Evolutionary conservation across 2,888 invertebrate species (phyloP), one percentile per base, ranked within the genome.

Genomic region (Bellardia bayeri): DNA sequence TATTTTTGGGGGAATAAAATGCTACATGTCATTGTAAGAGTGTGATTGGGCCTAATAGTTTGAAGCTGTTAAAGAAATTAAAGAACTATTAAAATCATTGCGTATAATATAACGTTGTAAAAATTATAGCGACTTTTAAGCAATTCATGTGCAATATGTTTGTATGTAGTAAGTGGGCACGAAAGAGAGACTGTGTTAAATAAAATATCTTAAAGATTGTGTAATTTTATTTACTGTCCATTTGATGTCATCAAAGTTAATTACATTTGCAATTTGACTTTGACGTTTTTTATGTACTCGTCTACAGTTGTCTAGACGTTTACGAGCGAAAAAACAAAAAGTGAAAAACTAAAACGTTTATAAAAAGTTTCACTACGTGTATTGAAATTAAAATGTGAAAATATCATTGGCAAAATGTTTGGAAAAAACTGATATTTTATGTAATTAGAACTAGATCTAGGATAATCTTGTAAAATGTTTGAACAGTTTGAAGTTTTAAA

Each of bases 241-340:
- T 30, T 84, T 83, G 76, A 84, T 87, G 87, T 81, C 84, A 81
- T 76, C 66, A 80, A 84, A 80, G 87, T 84, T 78, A 84, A 87
- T 84, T 87, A 51, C 72, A 84, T 78, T 87, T 74, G 78, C 76
- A 76, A 82, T 87, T 84, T 86, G 56, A 84, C 78, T 78, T 79
- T 78, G 68, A 79, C 72, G 72, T 72, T 23, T 84, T 83, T 64
- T 84, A 68, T 68, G 64, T n/a, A 16, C 54, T 68, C 61, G 81
- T 84, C 87, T 81, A 56, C 61, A 83, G 61, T 51, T 61, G 87
- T 87, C 87, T 87, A 87, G 87, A 87, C 87, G 40, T 56, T 23
- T 14, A 54, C 4, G 40, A 58, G 68, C 45, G 16, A 7, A 68
- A 79, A 68, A 74, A 42, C 3, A 30, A 9, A 23, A 23, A 23